Evolutionary conservation across 2,888 invertebrate genomes (phyloP), one percentile per base, ranked within the genome.

Genomic region (Calephelis perditalis): DNA sequence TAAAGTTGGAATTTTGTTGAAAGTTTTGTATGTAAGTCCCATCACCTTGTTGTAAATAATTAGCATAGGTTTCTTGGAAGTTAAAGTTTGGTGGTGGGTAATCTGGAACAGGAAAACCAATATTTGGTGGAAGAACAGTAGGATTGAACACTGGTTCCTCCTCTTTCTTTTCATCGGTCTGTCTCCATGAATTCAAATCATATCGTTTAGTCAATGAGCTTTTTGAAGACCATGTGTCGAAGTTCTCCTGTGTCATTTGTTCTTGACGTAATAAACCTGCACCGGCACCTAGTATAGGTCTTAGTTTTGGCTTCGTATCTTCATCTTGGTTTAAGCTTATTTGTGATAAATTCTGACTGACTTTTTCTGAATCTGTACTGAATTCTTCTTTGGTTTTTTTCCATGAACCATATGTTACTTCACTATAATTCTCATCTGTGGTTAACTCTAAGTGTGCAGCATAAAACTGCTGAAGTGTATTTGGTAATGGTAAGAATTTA

Each of bases 331-430:
- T 81, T 0, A 87, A 47, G 55, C 78, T 85, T 1, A 86, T 71
- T 37, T 86, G 84, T 0, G 86, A 83, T 0, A 87, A n/a, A 61
- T 83, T 86, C 15, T 77, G 82, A 2, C 75, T 70, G 0, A 81
- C 70, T 63, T 81, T 82, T 0, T 85, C 86, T 0, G 70, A 64
- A 5, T 78, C 76, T 0, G 70, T 67, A 35, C 26, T 74, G 43
- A 70, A 73, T 1, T 81, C 81, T 7, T 83, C 82, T n/a, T 85
- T 84, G 0, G 81, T 75, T 10, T 84, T 86, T 63, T 86, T 89
- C 90, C 90, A 90, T 0, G 89, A 86, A 0, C 90, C 90, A 55
- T 89, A 90, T 60, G 77, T 79, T 0, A 89, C 88, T 73, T 90
- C 88, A 8, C 81, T 86, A 67, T 77, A 89, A 37, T 69, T 81